phyloP scores from a whole-genome alignment of 35 echinoderm and acorn worm species.

The Strongylocentrotus purpuratus region DNA sequence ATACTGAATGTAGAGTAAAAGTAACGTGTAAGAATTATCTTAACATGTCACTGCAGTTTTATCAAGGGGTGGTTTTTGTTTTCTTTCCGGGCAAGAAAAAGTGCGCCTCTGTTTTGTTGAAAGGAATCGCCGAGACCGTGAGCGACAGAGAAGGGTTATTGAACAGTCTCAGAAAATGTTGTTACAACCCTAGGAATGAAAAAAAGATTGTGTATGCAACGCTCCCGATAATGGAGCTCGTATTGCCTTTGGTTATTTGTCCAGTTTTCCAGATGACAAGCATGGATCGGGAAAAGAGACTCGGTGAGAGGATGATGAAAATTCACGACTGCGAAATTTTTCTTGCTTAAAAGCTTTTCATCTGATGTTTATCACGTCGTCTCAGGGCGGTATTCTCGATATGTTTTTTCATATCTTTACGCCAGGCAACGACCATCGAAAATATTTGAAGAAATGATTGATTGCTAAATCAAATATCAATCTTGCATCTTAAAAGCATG shows the following conservation, averaged over 20 bases:
- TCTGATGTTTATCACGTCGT: not conserved
- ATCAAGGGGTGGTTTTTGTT: not conserved
- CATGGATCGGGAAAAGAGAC: not conserved
- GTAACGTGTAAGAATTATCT: not conserved
- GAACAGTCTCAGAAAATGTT: slow-evolving; percentile 2
- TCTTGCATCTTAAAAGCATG: too few species aligned
- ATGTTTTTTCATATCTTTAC: not conserved
- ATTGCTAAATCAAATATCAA: too few species aligned
- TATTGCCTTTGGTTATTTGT: not conserved
- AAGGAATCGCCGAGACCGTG: not conserved
- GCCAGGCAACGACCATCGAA: not conserved
- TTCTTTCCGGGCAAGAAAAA: not conserved
- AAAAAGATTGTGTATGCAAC: not conserved
- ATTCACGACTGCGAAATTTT: not conserved
- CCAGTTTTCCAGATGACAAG: slow-evolving; percentile 1
- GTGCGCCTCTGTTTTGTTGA: not conserved
- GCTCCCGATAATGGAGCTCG: not conserved
- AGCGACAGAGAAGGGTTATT: not conserved
- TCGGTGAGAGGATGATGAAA: not conserved
- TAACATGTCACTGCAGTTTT: not conserved
- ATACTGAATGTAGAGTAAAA: not conserved
- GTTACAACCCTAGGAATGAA: not conserved
- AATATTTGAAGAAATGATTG: not conserved
- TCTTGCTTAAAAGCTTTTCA: not conserved
- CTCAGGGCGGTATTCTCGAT: not conserved